phyloP scores from a whole-genome alignment of 2,113 vertebrate genomes.

The Podarcis muralis region DNA sequence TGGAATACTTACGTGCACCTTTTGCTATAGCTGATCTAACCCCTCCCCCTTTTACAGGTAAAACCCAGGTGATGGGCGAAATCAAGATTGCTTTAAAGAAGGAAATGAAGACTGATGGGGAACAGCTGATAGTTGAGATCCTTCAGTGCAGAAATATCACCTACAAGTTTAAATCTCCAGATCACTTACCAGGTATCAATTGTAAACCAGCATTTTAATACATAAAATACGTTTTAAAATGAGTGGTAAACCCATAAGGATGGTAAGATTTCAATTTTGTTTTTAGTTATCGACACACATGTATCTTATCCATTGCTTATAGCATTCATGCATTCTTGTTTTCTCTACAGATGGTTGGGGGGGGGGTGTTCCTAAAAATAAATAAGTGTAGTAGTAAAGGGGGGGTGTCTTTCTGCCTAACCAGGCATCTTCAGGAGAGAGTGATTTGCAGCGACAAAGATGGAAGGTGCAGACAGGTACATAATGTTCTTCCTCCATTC shows the following conservation, averaged over 20 bases:
- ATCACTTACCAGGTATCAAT: conserved; percentile 93
- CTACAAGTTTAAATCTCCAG: conserved; percentile 99
- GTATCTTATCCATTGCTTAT: neutral
- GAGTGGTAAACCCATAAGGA: neutral
- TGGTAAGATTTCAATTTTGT: neutral
- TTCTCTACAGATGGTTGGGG: neutral
- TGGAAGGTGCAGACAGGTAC: neutral
- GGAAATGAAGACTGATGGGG: conserved; percentile 98
- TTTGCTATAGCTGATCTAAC: neutral
- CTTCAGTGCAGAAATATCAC: conserved; percentile 99
- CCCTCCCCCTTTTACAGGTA: conserved; percentile 76
- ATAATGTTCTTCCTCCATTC: neutral
- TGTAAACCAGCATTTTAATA: conserved; percentile 22
- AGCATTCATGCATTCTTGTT: neutral
- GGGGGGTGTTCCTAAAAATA: no score
- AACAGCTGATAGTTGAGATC: conserved; percentile 95
- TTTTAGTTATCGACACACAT: neutral
- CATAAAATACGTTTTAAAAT: neutral
- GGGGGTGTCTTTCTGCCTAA: neutral
- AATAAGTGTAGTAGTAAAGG: neutral
- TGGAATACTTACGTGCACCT: no score
- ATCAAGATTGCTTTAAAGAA: conserved; percentile 98
- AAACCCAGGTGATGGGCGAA: conserved; percentile 97
- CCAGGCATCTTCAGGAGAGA: neutral
- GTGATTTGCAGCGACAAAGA: neutral